phyloP scores from a whole-genome alignment of 2,113 vertebrate genomes.

The Potamarius usumacintae region DNA sequence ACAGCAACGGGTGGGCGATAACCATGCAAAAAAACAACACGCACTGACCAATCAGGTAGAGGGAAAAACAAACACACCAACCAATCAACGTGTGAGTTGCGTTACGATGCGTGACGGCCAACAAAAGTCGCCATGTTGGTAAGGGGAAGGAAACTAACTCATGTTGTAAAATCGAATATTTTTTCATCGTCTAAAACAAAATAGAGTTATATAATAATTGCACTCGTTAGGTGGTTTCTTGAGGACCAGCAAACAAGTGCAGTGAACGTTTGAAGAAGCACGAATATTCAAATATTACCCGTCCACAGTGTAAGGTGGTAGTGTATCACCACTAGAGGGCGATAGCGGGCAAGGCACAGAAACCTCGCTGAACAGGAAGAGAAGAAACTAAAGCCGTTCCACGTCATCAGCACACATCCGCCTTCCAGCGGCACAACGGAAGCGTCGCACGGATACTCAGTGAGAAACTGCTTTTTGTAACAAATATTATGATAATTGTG shows the following conservation, averaged over 20 bases:
- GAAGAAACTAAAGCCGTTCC: neutral
- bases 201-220: neutral
- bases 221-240: no score
- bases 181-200: neutral
- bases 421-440: neutral
- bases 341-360: neutral
- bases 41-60: neutral
- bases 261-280: neutral
- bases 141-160: neutral
- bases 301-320: neutral
- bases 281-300: neutral
- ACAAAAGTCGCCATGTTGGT: slow-evolving; percentile 7
- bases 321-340: slow-evolving; percentile 20
- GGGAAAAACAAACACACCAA: neutral
- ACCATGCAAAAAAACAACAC: neutral
- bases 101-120: neutral
- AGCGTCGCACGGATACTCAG: neutral
- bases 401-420: slow-evolving; percentile 43
- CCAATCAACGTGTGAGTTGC: neutral
- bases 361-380: neutral
- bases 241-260: neutral
- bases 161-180: neutral
- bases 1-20: neutral
- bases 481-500: neutral
- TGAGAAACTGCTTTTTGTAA: neutral